phyloP scores from a whole-genome alignment of 2,113 vertebrate genomes.

The Sylvilagus bachmani region DNA sequence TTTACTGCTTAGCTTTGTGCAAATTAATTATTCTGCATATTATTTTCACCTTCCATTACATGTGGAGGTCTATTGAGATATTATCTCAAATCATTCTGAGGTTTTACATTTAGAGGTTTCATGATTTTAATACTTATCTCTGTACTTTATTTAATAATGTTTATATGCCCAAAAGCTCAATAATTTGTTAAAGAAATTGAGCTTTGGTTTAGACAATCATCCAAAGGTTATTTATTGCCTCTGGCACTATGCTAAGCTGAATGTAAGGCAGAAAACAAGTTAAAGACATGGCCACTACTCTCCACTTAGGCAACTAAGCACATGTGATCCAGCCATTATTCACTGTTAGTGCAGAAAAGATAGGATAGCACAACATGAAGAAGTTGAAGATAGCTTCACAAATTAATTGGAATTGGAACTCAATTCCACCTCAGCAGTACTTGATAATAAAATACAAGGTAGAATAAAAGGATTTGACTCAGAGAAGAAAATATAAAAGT shows the following conservation, averaged over 20 bases:
- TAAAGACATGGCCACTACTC: not conserved
- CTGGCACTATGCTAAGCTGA: not conserved
- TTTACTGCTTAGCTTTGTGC: not conserved
- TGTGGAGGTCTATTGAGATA: not conserved
- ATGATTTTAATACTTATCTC: not conserved
- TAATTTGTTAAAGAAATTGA: conserved; percentile 11
- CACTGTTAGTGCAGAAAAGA: not conserved
- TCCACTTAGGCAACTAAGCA: not conserved
- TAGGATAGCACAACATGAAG: not conserved
- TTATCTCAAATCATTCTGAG: not conserved
- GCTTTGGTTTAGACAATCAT: not conserved
- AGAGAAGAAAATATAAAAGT: not conserved
- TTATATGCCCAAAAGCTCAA: not conserved
- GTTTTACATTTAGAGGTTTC: not conserved
- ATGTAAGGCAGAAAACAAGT: not conserved
- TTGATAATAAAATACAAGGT: not conserved
- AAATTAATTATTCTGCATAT: not conserved
- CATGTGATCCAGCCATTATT: not conserved
- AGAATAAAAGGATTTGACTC: not conserved
- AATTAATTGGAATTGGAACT: not conserved
- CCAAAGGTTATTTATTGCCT: not conserved
- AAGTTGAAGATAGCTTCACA: not conserved
- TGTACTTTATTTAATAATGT: not conserved
- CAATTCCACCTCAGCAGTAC: not conserved
- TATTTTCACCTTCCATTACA: not conserved